These are phyloP conservation scores for Pongo pygmaeus DNA, from an alignment of 2,113 vertebrate genomes.

Conservation along the genomic window DNA sequence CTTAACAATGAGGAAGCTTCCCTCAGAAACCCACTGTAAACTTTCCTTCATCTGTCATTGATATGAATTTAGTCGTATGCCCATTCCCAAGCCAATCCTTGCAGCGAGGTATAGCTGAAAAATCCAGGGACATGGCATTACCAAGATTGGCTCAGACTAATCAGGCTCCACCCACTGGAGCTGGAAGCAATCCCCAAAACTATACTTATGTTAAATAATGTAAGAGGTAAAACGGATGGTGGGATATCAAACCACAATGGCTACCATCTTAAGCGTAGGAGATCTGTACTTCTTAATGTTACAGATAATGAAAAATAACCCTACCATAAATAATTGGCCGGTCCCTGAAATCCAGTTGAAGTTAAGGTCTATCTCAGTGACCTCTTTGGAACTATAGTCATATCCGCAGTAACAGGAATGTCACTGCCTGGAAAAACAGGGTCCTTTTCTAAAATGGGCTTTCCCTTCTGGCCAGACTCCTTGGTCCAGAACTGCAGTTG, in stretches of 20 bases:
- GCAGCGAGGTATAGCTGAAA: not conserved
- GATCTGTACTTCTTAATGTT: conserved; percentile 7
- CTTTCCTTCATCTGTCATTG: conserved; percentile 8
- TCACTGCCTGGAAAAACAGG: conserved; percentile 77
- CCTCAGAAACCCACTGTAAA: not conserved
- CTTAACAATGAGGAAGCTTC: not conserved
- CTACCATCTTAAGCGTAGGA: conserved; percentile 10
- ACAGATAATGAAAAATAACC: conserved; percentile 58
- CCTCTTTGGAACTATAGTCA: conserved; percentile 75
- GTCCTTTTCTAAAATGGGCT: conserved; percentile 76
- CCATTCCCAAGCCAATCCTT: not conserved
- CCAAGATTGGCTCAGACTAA: not conserved
- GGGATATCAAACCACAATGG: not conserved
- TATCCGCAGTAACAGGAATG: conserved; percentile 76
- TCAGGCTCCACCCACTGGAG: conserved; percentile 5
- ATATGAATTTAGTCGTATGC: not conserved
- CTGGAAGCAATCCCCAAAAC: not conserved
- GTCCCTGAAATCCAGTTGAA: conserved; percentile 51
- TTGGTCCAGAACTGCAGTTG: conserved; percentile 66
- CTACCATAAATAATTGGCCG: conserved; percentile 28
- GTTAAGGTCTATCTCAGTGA: conserved; percentile 62
- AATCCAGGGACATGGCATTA: not conserved
- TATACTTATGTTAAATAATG: not conserved
- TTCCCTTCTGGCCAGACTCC: conserved; percentile 78
- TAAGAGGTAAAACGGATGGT: not conserved